Percentiles rank a stretch among this genome's conserved stretches.
Conservation (phyloP, 2,113 vertebrate species). For the Thryonomys swinderianus region DNA sequence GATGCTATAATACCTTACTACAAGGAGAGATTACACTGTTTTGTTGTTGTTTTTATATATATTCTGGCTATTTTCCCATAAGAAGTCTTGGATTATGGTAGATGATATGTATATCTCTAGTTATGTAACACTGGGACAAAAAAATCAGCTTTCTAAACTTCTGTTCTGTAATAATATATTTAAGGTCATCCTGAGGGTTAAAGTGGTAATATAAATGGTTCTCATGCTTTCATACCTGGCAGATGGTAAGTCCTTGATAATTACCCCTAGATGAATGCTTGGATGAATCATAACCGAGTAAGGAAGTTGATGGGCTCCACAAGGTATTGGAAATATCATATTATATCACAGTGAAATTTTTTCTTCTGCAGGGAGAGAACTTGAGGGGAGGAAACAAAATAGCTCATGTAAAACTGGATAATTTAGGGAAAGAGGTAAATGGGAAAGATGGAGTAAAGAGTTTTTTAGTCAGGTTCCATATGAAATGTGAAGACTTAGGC, state of each 20-base stretch:
- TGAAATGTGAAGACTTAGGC: not conserved
- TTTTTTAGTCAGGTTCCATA: not conserved
- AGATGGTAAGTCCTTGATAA: not conserved
- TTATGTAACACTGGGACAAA: not conserved
- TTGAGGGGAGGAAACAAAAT: not conserved
- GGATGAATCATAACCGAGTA: not conserved
- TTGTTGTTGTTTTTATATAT: not conserved
- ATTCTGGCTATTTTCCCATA: constrained; percentile 10
- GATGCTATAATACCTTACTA: not conserved
- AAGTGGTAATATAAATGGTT: not conserved
- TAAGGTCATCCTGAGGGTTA: not conserved
- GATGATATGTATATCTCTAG: not conserved
- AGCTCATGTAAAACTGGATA: not conserved
- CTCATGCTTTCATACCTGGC: not conserved
- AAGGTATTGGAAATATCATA: not conserved
- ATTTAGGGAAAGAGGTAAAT: not conserved
- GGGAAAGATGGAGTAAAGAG: not conserved
- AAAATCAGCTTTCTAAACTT: not conserved
- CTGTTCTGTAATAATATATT: not conserved
- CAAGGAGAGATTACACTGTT: not conserved
- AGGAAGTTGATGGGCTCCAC: not conserved
- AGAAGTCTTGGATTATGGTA: not conserved
- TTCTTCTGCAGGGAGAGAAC: not conserved
- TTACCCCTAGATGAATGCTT: not conserved
- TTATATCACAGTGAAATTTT: not conserved